A percentile compares a stretch with the other conserved stretches of the same genome.
Evolutionary conservation across 1,140 invertebrate species (phyloP).

Genomic region (Tetramorium simillimum): DNA sequence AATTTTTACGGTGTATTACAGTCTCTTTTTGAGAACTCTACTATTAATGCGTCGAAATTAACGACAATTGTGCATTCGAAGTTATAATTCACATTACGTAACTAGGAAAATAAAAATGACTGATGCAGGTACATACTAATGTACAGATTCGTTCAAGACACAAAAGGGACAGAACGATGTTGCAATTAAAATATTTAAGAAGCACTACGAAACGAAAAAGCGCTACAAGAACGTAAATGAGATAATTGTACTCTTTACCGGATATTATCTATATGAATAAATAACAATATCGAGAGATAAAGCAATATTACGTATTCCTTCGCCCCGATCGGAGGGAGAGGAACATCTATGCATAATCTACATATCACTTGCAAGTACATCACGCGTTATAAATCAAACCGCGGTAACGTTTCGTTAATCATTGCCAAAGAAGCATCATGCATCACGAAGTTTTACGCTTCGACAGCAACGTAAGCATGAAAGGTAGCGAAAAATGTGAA

Average conservation of each 20-base stretch:
- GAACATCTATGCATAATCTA: conserved; percentile 28
- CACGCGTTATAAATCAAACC: conserved; percentile 6
- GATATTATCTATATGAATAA: neutral
- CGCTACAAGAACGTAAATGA: neutral
- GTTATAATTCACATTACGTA: neutral
- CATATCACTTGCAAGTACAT: conserved; percentile 50
- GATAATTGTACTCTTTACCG: neutral
- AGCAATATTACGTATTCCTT: neutral
- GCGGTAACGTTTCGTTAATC: neutral
- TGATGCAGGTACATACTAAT: neutral
- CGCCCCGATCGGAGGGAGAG: neutral
- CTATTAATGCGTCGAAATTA: neutral
- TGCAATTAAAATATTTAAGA: conserved; percentile 9
- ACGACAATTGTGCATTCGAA: neutral
- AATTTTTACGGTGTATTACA: conserved; percentile 4
- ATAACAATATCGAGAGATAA: neutral
- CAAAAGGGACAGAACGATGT: neutral
- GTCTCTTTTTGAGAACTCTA: neutral
- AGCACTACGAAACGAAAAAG: neutral
- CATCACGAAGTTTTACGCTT: conserved; percentile 5
- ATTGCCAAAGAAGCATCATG: conserved; percentile 19
- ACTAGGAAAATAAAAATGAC: neutral
- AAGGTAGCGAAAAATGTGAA: conserved; percentile 45
- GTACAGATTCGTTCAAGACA: neutral
- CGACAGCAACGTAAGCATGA: neutral